Base-by-base conservation (phyloP, 2,888 invertebrate genomes). In the Unio delphinus region DNA sequence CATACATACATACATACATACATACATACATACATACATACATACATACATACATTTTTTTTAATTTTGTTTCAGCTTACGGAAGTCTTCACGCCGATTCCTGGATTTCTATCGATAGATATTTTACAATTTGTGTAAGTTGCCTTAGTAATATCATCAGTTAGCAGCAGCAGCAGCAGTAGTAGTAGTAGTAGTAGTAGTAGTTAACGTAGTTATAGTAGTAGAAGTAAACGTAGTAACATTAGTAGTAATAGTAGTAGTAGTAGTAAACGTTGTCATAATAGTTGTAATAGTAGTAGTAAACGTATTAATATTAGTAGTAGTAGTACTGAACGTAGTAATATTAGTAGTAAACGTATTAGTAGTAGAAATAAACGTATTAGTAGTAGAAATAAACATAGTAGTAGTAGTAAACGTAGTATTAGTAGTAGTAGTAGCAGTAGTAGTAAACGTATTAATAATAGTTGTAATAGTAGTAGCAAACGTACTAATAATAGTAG, bases 11-110 rank as follows among this genome's bases (percentile, higher is more conserved):
- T 61, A 3, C 63, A 55, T 55, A 61, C 34, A 68, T 55, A 54
- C 61, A 63, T 55, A 57, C 59, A 63, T 64, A 68, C 68, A 28
- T 59, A 64, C 68, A 68, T 61, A 57, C 59, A 23, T 54, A 68
- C 58, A 58, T 64, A 69, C 64, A 34, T 34, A 30, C 5, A 30
- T 5, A 30, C 5, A 5, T 5, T 5, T 30, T 3, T 34, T 45
- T 45, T 11, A 3, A 45, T 45, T 45, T 45, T 45, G 45, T 45
- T 45, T 11, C 45, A 45, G 45, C 45, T 45, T 11, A 1, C 45
- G 45, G 45, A 1, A 45, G 45, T 45, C 45, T 45, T 26, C 8
- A 30, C 26, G 26, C 11, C 1, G 54, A 20, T 45, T 45, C 62
- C 58, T 57, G 67, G 57, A 54, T 68, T 45, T 58, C n/a, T 45